Evolutionary conservation across 2,797 vertebrate species (phyloP).

Genomic region (Oreochromis mossambicus): DNA sequence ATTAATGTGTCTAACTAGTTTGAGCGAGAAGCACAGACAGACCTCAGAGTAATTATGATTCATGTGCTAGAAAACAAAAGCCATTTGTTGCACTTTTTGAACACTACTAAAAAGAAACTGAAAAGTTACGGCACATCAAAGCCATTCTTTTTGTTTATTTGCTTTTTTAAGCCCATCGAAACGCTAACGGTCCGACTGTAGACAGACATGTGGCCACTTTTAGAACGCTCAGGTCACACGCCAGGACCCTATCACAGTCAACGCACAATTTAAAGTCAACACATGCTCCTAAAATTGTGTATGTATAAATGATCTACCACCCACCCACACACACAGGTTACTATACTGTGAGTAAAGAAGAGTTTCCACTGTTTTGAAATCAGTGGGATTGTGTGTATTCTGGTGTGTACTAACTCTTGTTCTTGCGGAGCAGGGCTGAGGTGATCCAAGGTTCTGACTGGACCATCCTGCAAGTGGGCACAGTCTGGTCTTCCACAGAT

Average conservation of each 20-base stretch:
- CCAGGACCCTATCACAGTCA: not conserved
- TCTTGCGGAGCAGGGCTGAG: slow-evolving; percentile 80
- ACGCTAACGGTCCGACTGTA: not conserved
- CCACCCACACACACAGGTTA: not conserved
- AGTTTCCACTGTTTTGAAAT: not conserved
- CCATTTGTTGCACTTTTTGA: not conserved
- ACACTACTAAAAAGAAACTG: not conserved
- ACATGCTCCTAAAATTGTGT: not conserved
- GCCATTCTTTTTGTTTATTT: not conserved
- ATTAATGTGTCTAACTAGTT: not conserved
- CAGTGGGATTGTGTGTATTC: not conserved
- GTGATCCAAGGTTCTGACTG: slow-evolving; percentile 81
- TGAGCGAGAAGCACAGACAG: not conserved
- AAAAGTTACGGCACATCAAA: not conserved
- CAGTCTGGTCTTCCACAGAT: slow-evolving; percentile 81
- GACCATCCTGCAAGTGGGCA: slow-evolving; percentile 84
- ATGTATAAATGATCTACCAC: not conserved
- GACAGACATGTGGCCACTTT: not conserved
- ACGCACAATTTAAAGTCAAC: not conserved
- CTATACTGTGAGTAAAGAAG: not conserved
- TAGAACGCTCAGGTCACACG: not conserved
- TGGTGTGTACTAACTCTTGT: slow-evolving; percentile 80
- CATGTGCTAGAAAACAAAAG: not conserved
- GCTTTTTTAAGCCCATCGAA: not conserved
- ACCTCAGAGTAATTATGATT: not conserved